Conservation (phyloP, 2,113 vertebrate species). For the Notarius lentiginosus region DNA sequence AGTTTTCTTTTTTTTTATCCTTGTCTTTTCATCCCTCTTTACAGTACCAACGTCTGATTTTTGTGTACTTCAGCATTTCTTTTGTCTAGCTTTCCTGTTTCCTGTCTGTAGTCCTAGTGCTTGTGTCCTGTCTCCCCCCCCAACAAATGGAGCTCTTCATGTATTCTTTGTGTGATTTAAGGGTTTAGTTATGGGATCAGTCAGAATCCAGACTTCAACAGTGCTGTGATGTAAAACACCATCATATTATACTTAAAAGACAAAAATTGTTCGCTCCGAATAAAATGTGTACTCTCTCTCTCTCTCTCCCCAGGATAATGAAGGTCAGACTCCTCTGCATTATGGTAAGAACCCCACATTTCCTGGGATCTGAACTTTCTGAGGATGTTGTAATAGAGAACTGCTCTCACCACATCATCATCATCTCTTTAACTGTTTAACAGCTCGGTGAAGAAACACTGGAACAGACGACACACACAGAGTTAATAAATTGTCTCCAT, state of each 20-base stretch:
- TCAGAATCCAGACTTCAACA: background rate
- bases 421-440: no score
- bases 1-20: background rate
- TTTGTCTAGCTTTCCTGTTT: background rate
- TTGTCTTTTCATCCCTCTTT: background rate
- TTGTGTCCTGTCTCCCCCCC: no score
- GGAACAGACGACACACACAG: background rate
- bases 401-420: no score
- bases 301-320: conserved; percentile 78
- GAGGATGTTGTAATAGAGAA: no score
- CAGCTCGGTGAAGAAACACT: no score
- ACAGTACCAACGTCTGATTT: background rate
- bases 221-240: background rate
- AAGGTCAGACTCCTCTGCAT: conserved; percentile 96
- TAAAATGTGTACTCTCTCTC: background rate
- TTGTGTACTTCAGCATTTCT: background rate
- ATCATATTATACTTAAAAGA: background rate
- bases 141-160: background rate
- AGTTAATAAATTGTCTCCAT: no score
- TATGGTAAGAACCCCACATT: conserved; percentile 84
- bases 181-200: background rate
- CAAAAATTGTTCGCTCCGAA: background rate
- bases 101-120: background rate
- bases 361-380: background rate
- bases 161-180: background rate